Evolutionary conservation across 2,797 vertebrate species (phyloP).

Genomic region (Tragopan temminckii): DNA sequence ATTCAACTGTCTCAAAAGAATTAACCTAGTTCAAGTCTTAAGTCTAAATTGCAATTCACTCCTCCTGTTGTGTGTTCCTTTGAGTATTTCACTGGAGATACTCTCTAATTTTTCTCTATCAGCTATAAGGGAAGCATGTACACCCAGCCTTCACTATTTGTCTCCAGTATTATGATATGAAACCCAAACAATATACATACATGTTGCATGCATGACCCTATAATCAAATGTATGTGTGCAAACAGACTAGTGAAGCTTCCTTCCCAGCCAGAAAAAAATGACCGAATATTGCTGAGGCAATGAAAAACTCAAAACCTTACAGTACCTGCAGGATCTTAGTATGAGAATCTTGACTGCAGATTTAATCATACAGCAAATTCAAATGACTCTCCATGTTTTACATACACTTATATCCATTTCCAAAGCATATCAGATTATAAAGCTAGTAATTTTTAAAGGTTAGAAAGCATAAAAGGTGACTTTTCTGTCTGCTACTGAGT

Average conservation of each 20-base stretch:
- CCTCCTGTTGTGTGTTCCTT: not conserved
- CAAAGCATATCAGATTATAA: slow-evolving; percentile 18
- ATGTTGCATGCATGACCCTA: not conserved
- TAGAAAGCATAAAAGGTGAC: not conserved
- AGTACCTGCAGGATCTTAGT: not conserved
- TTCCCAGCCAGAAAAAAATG: not conserved
- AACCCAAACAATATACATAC: not conserved
- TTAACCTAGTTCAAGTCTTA: not conserved
- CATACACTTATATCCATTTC: not conserved
- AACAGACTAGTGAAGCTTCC: not conserved
- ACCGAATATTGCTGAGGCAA: not conserved
- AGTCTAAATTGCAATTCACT: not conserved
- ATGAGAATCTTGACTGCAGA: not conserved
- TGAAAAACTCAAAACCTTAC: not conserved
- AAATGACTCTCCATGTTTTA: not conserved
- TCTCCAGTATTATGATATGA: not conserved
- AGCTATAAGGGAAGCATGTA: not conserved
- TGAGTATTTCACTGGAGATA: not conserved
- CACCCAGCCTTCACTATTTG: not conserved
- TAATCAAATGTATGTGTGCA: not conserved
- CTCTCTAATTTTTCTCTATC: not conserved
- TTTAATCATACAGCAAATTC: not conserved
- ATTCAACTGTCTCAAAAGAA: not conserved
- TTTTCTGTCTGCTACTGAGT: not conserved
- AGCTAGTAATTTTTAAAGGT: not conserved